Conservation (phyloP, 2,888 invertebrate species). For the Conus canariensis region DNA sequence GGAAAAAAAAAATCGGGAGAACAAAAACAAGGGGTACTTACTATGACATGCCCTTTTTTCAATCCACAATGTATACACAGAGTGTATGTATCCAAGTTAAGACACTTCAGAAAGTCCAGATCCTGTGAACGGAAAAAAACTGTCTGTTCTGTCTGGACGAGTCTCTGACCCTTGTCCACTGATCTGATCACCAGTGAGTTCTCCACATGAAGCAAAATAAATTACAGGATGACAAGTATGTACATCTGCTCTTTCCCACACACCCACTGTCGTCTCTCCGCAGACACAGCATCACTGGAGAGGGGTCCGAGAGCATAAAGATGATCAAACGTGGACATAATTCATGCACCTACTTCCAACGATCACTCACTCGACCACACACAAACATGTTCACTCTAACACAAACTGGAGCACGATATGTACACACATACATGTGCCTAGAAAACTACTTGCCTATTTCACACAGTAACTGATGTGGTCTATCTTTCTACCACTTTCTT, state of each 20-base stretch:
- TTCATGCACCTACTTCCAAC: background rate
- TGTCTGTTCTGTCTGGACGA: background rate
- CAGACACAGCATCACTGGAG: background rate
- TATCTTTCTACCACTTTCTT: no score
- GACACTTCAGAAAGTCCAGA: constrained; percentile 2
- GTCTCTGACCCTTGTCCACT: background rate
- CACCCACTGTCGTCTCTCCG: background rate
- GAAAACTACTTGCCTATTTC: background rate
- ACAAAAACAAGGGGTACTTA: no score
- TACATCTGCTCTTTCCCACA: constrained; percentile 8
- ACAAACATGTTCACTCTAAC: background rate
- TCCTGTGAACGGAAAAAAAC: background rate
- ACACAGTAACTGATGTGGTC: background rate
- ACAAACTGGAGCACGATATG: background rate
- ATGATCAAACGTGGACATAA: no score
- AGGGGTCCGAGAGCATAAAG: no score
- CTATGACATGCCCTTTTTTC: background rate
- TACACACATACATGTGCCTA: background rate
- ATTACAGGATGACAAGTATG: constrained; percentile 11
- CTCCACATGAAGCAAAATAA: background rate
- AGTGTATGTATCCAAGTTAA: background rate
- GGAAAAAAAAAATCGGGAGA: background rate
- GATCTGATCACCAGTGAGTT: background rate
- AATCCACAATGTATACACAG: background rate
- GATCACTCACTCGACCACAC: background rate